Evolutionary conservation across 1,140 invertebrate genomes (phyloP).

Genomic region (Chionoecetes opilio): DNA sequence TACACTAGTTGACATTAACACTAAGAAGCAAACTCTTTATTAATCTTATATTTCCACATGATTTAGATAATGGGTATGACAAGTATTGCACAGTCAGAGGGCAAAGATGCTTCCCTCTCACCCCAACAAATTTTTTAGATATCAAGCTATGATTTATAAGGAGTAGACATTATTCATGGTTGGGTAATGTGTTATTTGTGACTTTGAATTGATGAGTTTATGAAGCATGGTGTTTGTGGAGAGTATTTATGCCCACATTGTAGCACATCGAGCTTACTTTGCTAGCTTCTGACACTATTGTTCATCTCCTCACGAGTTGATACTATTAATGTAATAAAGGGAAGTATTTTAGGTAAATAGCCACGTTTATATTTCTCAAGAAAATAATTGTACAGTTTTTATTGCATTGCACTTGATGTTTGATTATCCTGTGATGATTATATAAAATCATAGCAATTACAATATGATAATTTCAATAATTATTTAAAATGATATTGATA

Average conservation of each 20-base stretch:
- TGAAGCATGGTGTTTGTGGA: background rate
- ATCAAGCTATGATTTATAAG: no score
- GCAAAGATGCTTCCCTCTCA: background rate
- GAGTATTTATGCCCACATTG: background rate
- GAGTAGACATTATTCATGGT: no score
- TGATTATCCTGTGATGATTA: background rate
- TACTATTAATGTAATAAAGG: constrained; percentile 74
- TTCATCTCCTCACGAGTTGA: constrained; percentile 68
- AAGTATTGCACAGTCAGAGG: background rate
- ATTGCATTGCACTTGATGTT: constrained; percentile 70
- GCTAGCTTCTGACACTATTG: constrained; percentile 49
- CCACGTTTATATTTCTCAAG: constrained; percentile 79
- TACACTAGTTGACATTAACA: constrained; percentile 9
- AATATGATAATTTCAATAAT: no score
- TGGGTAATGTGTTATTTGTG: no score
- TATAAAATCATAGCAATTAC: no score
- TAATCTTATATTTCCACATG: background rate
- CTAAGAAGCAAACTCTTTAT: background rate
- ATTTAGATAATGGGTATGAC: constrained; percentile 2
- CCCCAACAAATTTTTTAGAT: background rate
- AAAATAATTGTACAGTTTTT: constrained; percentile 80
- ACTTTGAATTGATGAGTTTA: no score
- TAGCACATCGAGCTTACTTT: constrained; percentile 18
- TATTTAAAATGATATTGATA: no score
- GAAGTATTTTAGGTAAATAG: constrained; percentile 80